phyloP scores from a whole-genome alignment of 64 coral and sea anemone species.

The Hydrozoanthus tunicans region DNA sequence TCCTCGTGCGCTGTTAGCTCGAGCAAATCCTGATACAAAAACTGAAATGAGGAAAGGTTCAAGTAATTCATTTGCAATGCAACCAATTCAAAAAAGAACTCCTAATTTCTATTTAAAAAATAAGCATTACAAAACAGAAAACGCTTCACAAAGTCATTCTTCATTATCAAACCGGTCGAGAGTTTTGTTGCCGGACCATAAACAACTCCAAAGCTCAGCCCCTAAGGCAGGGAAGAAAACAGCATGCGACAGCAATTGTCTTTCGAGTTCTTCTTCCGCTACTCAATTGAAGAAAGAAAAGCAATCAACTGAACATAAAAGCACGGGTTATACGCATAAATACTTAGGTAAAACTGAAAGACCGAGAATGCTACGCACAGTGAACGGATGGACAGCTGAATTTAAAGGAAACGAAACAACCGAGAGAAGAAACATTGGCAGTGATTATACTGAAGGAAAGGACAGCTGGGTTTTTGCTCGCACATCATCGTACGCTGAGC shows the following conservation, averaged over 20 bases:
- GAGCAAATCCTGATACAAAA: neutral
- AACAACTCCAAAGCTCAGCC: conserved; percentile 2
- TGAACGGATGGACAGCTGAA: conserved; percentile 4
- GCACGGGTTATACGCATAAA: neutral
- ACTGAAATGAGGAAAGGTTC: neutral
- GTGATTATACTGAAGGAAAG: neutral
- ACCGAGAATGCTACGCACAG: neutral
- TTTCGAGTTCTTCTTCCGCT: neutral
- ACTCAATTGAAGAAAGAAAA: neutral
- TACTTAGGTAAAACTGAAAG: neutral
- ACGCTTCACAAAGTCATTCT: neutral
- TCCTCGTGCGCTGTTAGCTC: neutral
- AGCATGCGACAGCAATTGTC: conserved; percentile 16
- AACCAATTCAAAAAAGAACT: neutral
- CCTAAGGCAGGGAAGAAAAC: conserved; percentile 24
- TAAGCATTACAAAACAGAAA: conserved; percentile 7
- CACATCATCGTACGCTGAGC: neutral
- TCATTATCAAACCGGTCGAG: neutral
- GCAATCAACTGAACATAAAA: neutral
- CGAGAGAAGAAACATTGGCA: neutral
- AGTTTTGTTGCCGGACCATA: neutral
- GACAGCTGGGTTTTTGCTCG: neutral
- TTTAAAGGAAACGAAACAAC: neutral
- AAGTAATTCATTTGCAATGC: neutral
- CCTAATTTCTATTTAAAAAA: neutral